Evolutionary conservation across 2,888 invertebrate genomes (phyloP).

Genomic region (Coenonympha glycerion): DNA sequence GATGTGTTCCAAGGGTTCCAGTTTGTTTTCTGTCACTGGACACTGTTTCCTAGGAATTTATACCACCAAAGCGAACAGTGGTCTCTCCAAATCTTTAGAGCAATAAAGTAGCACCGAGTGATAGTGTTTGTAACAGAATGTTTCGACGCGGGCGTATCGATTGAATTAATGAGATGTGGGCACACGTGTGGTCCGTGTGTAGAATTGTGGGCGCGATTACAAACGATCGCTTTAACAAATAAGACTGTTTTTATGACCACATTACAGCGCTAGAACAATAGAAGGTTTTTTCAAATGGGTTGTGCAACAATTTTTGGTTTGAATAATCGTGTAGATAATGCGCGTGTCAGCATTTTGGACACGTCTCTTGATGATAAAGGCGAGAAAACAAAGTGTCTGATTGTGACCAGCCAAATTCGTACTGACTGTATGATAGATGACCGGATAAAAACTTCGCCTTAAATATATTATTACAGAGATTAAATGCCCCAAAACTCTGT

Average conservation of each 20-base stretch:
- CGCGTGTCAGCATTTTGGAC: slow-evolving; percentile 21
- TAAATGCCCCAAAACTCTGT: background rate
- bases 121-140: slow-evolving; percentile 59
- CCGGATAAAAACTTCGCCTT: too few relatives aligned
- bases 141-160: slow-evolving; percentile 66
- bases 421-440: too few relatives aligned
- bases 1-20: too few relatives aligned
- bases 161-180: slow-evolving; percentile 73
- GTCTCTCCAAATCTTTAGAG: slow-evolving; percentile 46
- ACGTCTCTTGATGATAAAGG: slow-evolving; percentile 19
- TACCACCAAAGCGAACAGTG: slow-evolving; percentile 38
- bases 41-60: too few relatives aligned
- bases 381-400: slow-evolving; percentile 1
- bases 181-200: slow-evolving; percentile 67
- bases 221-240: slow-evolving; percentile 55
- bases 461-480: background rate
- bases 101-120: slow-evolving; percentile 51
- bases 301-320: slow-evolving; percentile 41
- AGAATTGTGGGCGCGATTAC: slow-evolving; percentile 51
- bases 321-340: slow-evolving; percentile 23
- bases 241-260: slow-evolving; percentile 49
- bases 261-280: slow-evolving; percentile 65
- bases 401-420: background rate
- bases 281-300: slow-evolving; percentile 45
- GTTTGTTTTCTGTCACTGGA: too few relatives aligned